Conservation (phyloP, 2,888 invertebrate genomes). For the Harpalus rubripes region DNA sequence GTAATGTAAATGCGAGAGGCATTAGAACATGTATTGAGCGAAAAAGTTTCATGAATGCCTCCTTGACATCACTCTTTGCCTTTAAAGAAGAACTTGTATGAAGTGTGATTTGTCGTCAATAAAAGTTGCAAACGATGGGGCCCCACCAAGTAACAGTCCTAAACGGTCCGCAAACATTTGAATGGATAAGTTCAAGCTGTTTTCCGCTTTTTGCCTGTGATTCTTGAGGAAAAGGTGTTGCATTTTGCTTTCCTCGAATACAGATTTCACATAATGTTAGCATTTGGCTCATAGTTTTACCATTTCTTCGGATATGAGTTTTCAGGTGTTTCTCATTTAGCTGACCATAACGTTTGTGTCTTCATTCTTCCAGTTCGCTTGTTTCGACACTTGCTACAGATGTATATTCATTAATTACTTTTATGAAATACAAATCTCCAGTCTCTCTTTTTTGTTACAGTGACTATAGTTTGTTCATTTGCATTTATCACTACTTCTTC, state of each 20-base stretch:
- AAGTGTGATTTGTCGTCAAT: slow-evolving; percentile 30
- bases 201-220: slow-evolving; percentile 34
- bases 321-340: slow-evolving; percentile 67
- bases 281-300: slow-evolving; percentile 50
- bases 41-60: slow-evolving; percentile 63
- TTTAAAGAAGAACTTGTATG: slow-evolving; percentile 66
- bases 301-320: slow-evolving; percentile 44
- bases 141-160: too few relatives aligned
- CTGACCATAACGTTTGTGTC: slow-evolving; percentile 69
- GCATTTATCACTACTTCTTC: not conserved
- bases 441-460: slow-evolving; percentile 57
- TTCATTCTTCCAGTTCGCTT: slow-evolving; percentile 64
- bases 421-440: slow-evolving; percentile 65
- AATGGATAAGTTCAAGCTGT: not conserved
- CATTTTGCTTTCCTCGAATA: not conserved
- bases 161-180: too few relatives aligned
- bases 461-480: slow-evolving; percentile 19
- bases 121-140: too few relatives aligned
- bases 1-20: too few relatives aligned
- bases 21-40: too few relatives aligned
- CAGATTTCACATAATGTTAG: slow-evolving; percentile 64
- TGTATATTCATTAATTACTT: slow-evolving; percentile 30
- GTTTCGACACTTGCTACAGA: slow-evolving; percentile 27
- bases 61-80: slow-evolving; percentile 58
- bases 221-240: not conserved